Percentiles rank a stretch among this genome's conserved stretches.
phyloP scores from a whole-genome alignment of 2,888 invertebrate species.

The Thumatha senex region DNA sequence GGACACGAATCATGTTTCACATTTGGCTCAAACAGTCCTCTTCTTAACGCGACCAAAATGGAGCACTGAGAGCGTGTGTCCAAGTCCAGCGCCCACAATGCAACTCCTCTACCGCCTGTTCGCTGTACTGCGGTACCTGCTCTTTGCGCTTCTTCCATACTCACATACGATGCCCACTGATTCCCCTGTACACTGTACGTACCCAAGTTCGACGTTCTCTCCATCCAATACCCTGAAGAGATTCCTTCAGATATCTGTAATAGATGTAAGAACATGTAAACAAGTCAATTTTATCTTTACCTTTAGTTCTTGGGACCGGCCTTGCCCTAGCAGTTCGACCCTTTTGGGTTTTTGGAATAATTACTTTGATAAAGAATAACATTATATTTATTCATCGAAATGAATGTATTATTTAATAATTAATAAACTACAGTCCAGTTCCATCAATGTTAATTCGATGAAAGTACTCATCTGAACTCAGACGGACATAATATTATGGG shows the following conservation, averaged over 20 bases:
- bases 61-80: slow-evolving; percentile 90
- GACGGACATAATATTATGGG: too few species aligned
- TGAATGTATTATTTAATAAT: too few species aligned
- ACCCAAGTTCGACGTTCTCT: slow-evolving; percentile 85
- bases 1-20: slow-evolving; percentile 51
- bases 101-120: slow-evolving; percentile 87
- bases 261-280: neutral
- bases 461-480: too few species aligned
- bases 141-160: slow-evolving; percentile 84
- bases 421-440: too few species aligned
- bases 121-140: slow-evolving; percentile 84
- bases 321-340: too few species aligned
- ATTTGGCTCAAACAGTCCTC: slow-evolving; percentile 61
- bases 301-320: too few species aligned
- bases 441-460: too few species aligned
- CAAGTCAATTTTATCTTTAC: slow-evolving; percentile 1
- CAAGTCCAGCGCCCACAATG: slow-evolving; percentile 91
- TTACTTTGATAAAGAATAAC: neutral
- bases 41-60: slow-evolving; percentile 84
- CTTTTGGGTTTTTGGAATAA: too few species aligned
- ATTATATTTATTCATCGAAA: too few species aligned
- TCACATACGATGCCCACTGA: slow-evolving; percentile 93
- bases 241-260: slow-evolving; percentile 83
- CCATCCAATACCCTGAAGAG: slow-evolving; percentile 83
- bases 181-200: slow-evolving; percentile 88